A percentile compares a stretch with the other conserved stretches of the same genome.
Conservation (phyloP, 2,888 invertebrate genomes). For the Tolmerus cingulatus region DNA sequence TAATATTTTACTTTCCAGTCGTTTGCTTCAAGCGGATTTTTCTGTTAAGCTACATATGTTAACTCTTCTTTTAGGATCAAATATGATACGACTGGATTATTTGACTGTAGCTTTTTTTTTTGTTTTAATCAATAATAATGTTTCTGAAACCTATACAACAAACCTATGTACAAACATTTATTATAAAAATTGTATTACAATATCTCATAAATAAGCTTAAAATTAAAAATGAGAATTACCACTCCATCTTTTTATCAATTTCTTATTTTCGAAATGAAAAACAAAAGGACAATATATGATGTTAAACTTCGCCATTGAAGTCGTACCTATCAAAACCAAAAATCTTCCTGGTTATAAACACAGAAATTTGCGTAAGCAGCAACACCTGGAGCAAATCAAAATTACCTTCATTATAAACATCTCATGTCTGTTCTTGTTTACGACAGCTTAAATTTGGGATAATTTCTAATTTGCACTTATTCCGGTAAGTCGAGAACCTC, state of each 20-base stretch:
- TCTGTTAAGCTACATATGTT: not conserved
- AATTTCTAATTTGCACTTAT: not conserved
- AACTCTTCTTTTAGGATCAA: not conserved
- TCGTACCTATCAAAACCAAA: not conserved
- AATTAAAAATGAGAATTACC: too few relatives aligned
- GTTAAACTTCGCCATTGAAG: not conserved
- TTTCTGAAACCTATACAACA: too few relatives aligned
- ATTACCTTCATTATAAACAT: not conserved
- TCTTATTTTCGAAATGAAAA: not conserved
- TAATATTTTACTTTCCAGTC: not conserved
- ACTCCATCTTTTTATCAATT: too few relatives aligned
- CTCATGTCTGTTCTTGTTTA: not conserved
- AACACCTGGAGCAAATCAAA: not conserved
- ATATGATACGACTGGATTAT: not conserved
- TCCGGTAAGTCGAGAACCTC: not conserved
- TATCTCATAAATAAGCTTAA: too few relatives aligned
- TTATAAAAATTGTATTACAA: too few relatives aligned
- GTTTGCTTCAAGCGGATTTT: not conserved
- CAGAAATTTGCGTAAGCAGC: not conserved
- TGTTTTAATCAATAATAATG: too few relatives aligned
- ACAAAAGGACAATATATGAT: not conserved
- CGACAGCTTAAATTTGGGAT: not conserved
- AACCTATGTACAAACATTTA: too few relatives aligned
- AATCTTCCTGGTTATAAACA: not conserved
- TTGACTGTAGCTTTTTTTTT: too few relatives aligned